These are phyloP conservation scores for Oceanodroma leucorhoa DNA, from an alignment of 2,797 vertebrate genomes.

Conservation along the genomic window DNA sequence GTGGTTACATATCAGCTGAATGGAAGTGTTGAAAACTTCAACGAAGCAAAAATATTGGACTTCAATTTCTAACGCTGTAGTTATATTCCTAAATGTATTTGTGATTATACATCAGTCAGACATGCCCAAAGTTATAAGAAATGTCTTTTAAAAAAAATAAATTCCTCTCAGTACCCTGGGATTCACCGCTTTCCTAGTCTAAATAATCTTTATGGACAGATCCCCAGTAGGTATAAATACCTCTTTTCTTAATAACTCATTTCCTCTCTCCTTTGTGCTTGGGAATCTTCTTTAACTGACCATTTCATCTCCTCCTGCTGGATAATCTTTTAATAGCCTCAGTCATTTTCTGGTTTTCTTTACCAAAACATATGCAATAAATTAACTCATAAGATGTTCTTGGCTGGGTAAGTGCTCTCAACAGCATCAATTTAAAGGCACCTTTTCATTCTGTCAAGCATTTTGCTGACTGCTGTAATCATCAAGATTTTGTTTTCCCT, in stretches of 20 bases:
- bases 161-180: background rate
- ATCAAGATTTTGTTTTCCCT: background rate
- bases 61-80: background rate
- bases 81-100: background rate
- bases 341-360: background rate
- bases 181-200: background rate
- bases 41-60: background rate
- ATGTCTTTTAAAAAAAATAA: background rate
- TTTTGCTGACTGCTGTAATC: background rate
- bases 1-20: background rate
- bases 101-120: background rate
- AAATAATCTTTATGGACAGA: slow-evolving; percentile 5
- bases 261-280: background rate
- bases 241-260: background rate
- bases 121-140: background rate
- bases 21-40: background rate
- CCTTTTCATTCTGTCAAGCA: background rate
- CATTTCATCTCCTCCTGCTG: background rate
- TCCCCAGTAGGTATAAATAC: slow-evolving; percentile 17
- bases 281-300: slow-evolving; percentile 14
- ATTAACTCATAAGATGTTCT: background rate
- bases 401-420: background rate
- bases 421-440: background rate
- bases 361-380: background rate
- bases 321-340: slow-evolving; percentile 46